Conservation (phyloP, 2,113 vertebrate species). For the Nycticryphes semicollaris region DNA sequence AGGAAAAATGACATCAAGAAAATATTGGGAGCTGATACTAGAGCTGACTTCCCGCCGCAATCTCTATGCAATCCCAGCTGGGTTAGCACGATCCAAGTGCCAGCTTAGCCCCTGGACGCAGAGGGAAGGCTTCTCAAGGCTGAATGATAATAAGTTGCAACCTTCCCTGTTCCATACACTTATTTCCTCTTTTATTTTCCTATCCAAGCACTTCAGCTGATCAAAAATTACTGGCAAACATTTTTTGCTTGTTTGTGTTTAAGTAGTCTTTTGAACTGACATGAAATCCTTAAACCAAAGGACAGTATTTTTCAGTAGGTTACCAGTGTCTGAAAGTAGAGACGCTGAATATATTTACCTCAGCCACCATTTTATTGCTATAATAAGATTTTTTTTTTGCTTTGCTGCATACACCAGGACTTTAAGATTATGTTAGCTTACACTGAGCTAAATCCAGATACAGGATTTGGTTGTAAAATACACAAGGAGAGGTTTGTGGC, state of each 20-base stretch:
- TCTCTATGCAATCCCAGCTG: neutral
- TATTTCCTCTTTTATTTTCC: slow-evolving; percentile 3
- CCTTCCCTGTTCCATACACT: neutral
- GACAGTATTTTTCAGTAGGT: slow-evolving; percentile 5
- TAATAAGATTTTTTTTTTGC: slow-evolving; percentile 43
- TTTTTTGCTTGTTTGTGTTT: neutral
- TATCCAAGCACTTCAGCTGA: neutral
- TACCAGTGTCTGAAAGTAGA: neutral
- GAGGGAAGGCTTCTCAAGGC: neutral
- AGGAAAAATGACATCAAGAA: neutral
- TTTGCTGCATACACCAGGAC: slow-evolving; percentile 29
- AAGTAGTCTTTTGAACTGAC: neutral
- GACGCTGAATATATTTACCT: neutral
- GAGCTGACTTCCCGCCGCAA: neutral
- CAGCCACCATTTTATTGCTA: neutral
- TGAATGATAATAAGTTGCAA: neutral
- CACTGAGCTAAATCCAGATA: slow-evolving; percentile 39
- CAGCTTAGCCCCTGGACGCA: neutral
- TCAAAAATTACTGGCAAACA: neutral
- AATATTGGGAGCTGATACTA: neutral
- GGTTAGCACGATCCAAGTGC: neutral
- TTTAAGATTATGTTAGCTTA: slow-evolving; percentile 50
- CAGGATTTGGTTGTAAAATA: slow-evolving; percentile 14
- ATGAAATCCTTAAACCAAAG: slow-evolving; percentile 8
- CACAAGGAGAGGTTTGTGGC: slow-evolving; percentile 26